Base-by-base conservation (phyloP, 2,113 vertebrate species). In the Pygoscelis antarcticus region DNA sequence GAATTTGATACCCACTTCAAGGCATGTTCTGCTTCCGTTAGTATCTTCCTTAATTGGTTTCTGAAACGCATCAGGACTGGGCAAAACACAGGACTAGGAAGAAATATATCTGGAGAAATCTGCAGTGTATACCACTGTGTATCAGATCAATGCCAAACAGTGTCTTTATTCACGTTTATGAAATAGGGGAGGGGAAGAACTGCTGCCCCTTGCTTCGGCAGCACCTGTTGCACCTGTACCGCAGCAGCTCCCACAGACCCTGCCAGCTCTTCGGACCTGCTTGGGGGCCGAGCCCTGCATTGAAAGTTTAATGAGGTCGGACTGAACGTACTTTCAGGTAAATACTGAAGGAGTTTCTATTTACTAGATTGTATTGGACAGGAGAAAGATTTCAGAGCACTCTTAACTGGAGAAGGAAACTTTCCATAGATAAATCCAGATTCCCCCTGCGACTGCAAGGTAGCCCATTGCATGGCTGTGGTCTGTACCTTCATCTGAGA, bases 391-490 rank as follows among this genome's bases (percentile, higher is more conserved):
- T 49, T 78, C 5, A 1, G 40, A 38, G 30, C 55, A 13, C 25
- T 61, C 16, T 42, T 6, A 34, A 2, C 20, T 8, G 8, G 21
- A 49, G 36, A 49, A 40, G 9, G 27, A 22, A 78, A 17, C 19
- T 42, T 77, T 16, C 36, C 15, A 3, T 2, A 3, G 2, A 25
- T 29, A 82, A 29, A 54, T 27, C 9, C 68, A 42, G 10, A 6
- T 1, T 25, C 32, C 21, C 46, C 32, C 32, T 61, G 25, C 57
- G 58, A 11, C 32, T 34, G 16, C 12, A 6, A 36, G 27, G 52
- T 5, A 34, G 20, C 25, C 27, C 8, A 0, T 10, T 42, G 40
- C 42, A 4, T 21, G 4, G 36, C 49, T 23, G 11, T 1, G 57
- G 51, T 16, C 51, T 23, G 5, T 32, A 9, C 51, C 30, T 40